These are phyloP conservation scores for Xenentodon cancila DNA, from an alignment of 2,797 vertebrate genomes.

Conservation along the genomic window DNA sequence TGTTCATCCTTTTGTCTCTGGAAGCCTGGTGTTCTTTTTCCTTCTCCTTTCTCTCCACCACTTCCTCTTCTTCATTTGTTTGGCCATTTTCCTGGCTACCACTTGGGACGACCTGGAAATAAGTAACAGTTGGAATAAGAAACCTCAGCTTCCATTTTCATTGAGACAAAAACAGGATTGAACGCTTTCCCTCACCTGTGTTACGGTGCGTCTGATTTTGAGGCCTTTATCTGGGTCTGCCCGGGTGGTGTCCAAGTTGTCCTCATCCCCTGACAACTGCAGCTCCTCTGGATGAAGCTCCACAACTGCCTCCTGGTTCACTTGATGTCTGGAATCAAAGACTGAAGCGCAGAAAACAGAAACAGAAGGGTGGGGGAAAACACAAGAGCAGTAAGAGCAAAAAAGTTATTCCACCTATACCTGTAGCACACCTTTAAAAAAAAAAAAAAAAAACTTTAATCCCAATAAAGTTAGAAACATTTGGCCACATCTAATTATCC, in stretches of 20 bases:
- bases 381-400: too few species aligned
- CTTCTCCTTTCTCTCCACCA: conserved; percentile 70
- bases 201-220: conserved; percentile 92
- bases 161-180: too few species aligned
- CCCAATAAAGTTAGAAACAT: too few species aligned
- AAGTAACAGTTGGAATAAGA: background rate
- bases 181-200: conserved; percentile 80
- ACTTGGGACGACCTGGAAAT: conserved; percentile 84
- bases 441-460: too few species aligned
- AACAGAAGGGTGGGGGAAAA: too few species aligned
- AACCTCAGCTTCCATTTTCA: too few species aligned
- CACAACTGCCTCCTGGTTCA: conserved; percentile 89
- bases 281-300: conserved; percentile 92
- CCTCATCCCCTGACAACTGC: conserved; percentile 89
- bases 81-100: conserved; percentile 90
- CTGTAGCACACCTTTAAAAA: too few species aligned
- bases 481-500: too few species aligned
- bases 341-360: conserved; percentile 73
- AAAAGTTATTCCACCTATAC: too few species aligned
- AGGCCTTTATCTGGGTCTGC: conserved; percentile 87
- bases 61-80: conserved; percentile 71
- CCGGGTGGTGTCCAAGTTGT: conserved; percentile 67
- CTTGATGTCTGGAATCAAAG: conserved; percentile 92
- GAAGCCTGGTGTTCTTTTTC: conserved; percentile 54
- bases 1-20: conserved; percentile 69